A percentile compares a stretch with the other conserved stretches of the same genome.
These are phyloP conservation scores for Antheraea yamamai DNA, from an alignment of 2,888 invertebrate species.

Conservation along the genomic window DNA sequence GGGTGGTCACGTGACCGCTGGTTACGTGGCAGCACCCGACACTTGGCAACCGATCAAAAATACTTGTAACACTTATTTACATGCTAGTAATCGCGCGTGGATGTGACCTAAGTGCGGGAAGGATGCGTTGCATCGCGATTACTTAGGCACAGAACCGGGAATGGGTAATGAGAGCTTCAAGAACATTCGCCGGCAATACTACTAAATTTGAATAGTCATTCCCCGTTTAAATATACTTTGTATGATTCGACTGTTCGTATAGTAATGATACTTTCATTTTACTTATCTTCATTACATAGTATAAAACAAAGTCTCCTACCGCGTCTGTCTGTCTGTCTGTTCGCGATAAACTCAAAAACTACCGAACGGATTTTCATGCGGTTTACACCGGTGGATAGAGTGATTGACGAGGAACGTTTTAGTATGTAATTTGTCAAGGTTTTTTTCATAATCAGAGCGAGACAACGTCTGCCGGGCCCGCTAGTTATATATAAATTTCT, in stretches of 20 bases:
- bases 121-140: conserved; percentile 45
- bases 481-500: no score
- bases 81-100: conserved; percentile 59
- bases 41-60: conserved; percentile 68
- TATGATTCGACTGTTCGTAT: neutral
- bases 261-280: neutral
- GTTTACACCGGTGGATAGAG: no score
- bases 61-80: conserved; percentile 63
- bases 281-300: no score
- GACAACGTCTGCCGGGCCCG: no score
- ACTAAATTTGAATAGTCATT: neutral
- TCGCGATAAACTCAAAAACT: no score
- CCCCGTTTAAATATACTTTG: neutral
- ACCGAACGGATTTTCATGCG: no score
- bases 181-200: conserved; percentile 22
- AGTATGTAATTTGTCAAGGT: no score
- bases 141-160: conserved; percentile 16
- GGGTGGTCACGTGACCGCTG: conserved; percentile 55
- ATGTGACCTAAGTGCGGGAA: conserved; percentile 61
- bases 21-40: conserved; percentile 57
- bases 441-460: no score
- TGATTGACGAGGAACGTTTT: no score
- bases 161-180: conserved; percentile 37
- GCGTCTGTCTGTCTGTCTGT: no score
- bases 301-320: no score